A percentile compares a stretch with the other conserved stretches of the same genome.
Conservation (phyloP, 2,797 vertebrate genomes). For the Erethizon dorsatum region DNA sequence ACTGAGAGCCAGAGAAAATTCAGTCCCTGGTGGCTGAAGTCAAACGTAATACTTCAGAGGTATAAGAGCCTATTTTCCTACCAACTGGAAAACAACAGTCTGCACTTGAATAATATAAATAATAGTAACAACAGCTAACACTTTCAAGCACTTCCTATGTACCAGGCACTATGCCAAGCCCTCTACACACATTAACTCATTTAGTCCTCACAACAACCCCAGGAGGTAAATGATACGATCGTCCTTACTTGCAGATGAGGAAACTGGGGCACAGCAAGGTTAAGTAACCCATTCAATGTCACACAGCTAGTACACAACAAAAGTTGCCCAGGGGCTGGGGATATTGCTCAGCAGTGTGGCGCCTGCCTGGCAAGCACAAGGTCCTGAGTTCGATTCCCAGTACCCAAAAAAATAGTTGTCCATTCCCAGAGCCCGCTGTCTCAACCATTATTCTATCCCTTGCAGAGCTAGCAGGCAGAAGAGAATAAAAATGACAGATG, state of each 20-base stretch:
- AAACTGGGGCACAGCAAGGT: constrained; percentile 26
- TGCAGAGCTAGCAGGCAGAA: background rate
- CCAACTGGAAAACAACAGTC: background rate
- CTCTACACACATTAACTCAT: background rate
- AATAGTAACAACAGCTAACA: background rate
- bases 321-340: background rate
- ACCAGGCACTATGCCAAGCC: background rate
- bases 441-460: background rate
- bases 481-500: background rate
- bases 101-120: background rate
- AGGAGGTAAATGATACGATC: background rate
- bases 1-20: constrained; percentile 25
- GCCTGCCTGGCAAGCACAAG: no score
- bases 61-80: background rate
- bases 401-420: background rate
- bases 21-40: background rate
- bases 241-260: background rate
- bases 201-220: background rate
- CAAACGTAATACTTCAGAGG: background rate
- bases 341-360: no score
- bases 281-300: background rate
- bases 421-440: background rate
- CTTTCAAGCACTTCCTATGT: background rate
- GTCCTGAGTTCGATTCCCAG: no score
- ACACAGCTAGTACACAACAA: constrained; percentile 11